Conservation (phyloP, 2,113 vertebrate species). For the Chaetura pelagica region DNA sequence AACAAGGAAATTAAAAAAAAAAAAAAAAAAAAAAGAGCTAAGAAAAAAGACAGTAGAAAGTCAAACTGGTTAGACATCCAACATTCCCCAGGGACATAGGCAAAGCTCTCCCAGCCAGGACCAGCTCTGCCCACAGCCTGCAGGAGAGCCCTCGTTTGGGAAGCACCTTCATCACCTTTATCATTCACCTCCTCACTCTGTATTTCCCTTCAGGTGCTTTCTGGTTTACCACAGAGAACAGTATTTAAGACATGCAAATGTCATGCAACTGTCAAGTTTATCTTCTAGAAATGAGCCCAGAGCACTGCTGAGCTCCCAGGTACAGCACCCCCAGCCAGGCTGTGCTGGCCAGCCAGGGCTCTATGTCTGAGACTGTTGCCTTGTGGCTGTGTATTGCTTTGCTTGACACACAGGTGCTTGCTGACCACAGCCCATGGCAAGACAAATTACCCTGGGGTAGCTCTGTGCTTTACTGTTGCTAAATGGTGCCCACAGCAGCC, state of each 20-base stretch:
- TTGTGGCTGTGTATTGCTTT: background rate
- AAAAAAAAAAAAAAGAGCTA: background rate
- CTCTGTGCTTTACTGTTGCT: background rate
- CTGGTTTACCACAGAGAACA: background rate
- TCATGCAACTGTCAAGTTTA: background rate
- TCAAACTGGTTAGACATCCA: background rate
- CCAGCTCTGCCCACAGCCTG: background rate
- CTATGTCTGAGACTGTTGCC: accelerated
- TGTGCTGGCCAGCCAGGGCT: background rate
- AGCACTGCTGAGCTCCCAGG: background rate
- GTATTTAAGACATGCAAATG: background rate
- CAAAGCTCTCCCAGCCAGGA: background rate
- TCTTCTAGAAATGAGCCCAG: background rate
- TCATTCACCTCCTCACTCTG: background rate
- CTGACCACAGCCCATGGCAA: background rate
- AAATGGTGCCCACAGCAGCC: accelerated
- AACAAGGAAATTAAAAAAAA: too few relatives aligned
- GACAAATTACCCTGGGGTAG: background rate
- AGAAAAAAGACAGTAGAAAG: conserved; percentile 15
- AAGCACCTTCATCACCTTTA: background rate
- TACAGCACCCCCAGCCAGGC: accelerated
- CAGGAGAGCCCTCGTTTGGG: background rate
- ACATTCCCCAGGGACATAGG: background rate
- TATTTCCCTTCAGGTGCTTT: background rate
- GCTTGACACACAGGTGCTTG: background rate